Base-by-base conservation (phyloP, 2,113 vertebrate genomes). In the Chelonoidis abingdonii region DNA sequence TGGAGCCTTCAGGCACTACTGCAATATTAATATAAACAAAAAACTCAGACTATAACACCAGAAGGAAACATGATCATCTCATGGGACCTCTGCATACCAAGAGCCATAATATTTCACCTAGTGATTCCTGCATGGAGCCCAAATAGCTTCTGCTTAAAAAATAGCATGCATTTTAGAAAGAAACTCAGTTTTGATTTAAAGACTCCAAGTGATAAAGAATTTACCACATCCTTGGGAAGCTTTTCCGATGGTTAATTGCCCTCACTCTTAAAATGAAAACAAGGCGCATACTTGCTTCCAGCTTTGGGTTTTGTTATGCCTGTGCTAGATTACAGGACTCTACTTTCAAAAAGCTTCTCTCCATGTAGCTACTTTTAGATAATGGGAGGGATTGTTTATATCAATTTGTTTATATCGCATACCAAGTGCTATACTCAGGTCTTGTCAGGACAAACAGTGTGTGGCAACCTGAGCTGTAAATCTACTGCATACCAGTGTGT, bases 1-100 rank as follows among this genome's bases (percentile, higher is more conserved):
- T 0, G 0, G 52, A 93, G 96, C 92, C 93, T 97, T 96, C 50
- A 92, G 94, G 84, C 91, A 83, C 89, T 95, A 49, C 75, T 54
- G 86, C 75, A 16, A 84, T 88, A 59, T 80, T 91, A 93, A 95
- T 94, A 88, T 57, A 86, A 89, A 84, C 5, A 8, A 83, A 93
- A 65, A 92, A 88, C 81, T 87, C 75, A 3, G 8, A 78, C 75
- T 93, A 87, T 65, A 85, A 94, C 87, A 54, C 87, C 21, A 0
- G 49, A 52, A 94, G 62, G 87, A 56, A 88, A 65, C 86, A 92
- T 94, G 95, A 91, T 75, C 35, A 9, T 65, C n/a, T 41, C 53
- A 79, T 35, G 84, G 81, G 92, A 84, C 87, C 91, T 93, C 65
- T 80, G 69, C 11, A 25, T 25, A 47, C 27, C 22, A 44, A 38